Base-by-base conservation (phyloP, 2,113 vertebrate species). In the Pelvicachromis taeniatus region DNA sequence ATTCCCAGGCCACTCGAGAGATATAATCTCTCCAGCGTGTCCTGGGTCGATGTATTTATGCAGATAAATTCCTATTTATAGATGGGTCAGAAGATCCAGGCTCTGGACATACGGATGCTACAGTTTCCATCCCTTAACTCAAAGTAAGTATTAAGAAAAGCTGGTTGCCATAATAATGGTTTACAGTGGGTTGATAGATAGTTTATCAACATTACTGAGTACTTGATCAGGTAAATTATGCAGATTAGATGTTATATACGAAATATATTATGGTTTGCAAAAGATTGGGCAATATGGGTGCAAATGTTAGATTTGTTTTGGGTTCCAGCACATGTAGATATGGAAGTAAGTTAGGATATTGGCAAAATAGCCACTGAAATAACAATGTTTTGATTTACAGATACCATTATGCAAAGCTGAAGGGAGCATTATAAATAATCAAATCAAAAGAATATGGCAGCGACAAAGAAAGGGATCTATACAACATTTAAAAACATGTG, bases 281-380 rank as follows among this genome's bases (percentile, higher is more conserved):
- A 59, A 59, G 58, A 17, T 35, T 19, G 31, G 16, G 29, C 29
- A 59, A 19, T 33, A 59, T 17, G 1, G 17, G 1, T 61, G 0
- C 0, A 61, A 61, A 35, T 35, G 1, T 58, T 31, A 9, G 9
- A 61, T 61, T 61, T 61, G 17, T 58, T 61, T 0, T 59, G 17
- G 31, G 58, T 61, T 35, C 14, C 14, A 58, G 55, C 14, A 31
- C 26, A 58, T 9, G 14, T 58, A 58, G 2, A 2, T 58, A 58
- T 58, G 55, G 26, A 31, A 58, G 7, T 26, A 58, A 58, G 55
- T 58, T 17, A 31, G 55, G 55, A 1, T 58, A 58, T 16, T 58
- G 26, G 55, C 13, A 31, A 58, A 58, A 31, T 31, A 58, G 55
- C 14, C 0, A 33, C 9, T 61, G 58, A 61, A 61, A n/a, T 61